phyloP scores from a whole-genome alignment of 2,888 invertebrate genomes.

The Orthosia cruda region DNA sequence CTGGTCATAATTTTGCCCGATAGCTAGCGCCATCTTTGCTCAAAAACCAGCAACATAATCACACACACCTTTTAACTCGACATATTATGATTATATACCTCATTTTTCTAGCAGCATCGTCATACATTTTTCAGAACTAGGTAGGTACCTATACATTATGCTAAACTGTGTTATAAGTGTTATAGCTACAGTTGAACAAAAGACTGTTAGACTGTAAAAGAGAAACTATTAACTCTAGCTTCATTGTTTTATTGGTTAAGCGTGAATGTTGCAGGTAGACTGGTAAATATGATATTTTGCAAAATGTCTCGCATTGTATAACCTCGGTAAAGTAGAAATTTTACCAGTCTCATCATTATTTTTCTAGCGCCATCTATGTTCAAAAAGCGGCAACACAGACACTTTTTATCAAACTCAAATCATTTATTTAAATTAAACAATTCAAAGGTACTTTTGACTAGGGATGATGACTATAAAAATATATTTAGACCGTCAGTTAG shows the following conservation, averaged over 20 bases:
- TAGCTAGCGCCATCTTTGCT: constrained; percentile 10
- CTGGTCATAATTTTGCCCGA: background rate
- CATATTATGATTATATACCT: no score
- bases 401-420: background rate
- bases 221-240: constrained; percentile 71
- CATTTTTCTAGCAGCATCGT: constrained; percentile 15
- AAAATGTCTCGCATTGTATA: background rate
- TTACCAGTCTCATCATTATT: no score
- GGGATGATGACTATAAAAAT: no score
- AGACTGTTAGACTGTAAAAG: constrained; percentile 64
- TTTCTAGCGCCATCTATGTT: constrained; percentile 15
- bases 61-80: background rate
- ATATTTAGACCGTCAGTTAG: no score
- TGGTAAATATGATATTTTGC: background rate
- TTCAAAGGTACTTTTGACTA: no score
- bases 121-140: constrained; percentile 1
- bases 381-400: background rate
- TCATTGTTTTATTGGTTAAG: constrained; percentile 58
- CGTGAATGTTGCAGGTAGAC: constrained; percentile 27
- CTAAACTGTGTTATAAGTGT: constrained; percentile 24
- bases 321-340: no score
- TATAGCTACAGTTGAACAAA: constrained; percentile 50
- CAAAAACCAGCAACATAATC: background rate
- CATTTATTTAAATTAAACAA: no score
- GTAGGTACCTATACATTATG: constrained; percentile 25